Evolutionary conservation across 92 coral and sea anemone species (phyloP).

Genomic region (Porites lobata): DNA sequence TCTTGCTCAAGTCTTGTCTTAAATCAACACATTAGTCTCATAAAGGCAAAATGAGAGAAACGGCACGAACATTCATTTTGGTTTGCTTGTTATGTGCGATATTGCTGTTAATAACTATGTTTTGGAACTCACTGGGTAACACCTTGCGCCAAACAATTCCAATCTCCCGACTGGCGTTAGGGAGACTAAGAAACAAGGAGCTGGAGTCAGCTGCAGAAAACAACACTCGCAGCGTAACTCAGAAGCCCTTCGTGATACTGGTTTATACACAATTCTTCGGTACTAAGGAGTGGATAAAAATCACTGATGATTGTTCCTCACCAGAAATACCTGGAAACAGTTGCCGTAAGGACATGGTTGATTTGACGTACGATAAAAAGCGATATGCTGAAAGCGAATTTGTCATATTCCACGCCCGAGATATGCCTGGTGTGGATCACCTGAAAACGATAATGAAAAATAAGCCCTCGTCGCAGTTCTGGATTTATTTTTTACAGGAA

Average conservation of each 20-base stretch:
- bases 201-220: neutral
- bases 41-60: neutral
- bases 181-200: neutral
- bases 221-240: neutral
- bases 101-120: neutral
- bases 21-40: neutral
- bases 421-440: neutral
- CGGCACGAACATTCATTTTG: neutral
- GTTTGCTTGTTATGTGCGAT: neutral
- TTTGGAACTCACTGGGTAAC: neutral
- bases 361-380: neutral
- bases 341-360: neutral
- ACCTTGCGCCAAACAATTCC: too few relatives aligned
- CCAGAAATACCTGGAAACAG: neutral
- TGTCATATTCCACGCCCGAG: neutral
- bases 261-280: neutral
- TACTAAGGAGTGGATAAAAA: neutral
- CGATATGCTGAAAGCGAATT: neutral
- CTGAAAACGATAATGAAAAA: neutral
- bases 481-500: neutral
- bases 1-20: neutral
- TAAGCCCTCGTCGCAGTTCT: neutral
- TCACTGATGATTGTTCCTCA: neutral
- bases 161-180: too few relatives aligned
- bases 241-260: neutral